phyloP scores from a whole-genome alignment of 2,113 vertebrate genomes.

The Benthochromis sp. region DNA sequence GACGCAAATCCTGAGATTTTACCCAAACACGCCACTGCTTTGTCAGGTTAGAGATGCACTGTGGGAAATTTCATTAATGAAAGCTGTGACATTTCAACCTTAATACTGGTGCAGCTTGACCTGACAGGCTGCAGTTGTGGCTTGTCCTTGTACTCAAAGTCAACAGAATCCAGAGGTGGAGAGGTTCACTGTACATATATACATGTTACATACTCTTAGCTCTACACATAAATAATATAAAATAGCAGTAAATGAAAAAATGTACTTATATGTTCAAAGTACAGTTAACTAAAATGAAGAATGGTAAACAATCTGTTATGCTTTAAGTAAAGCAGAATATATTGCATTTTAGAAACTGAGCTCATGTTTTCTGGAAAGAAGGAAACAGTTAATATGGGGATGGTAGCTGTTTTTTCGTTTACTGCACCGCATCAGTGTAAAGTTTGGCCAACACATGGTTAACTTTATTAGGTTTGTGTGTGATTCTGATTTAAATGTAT shows the following conservation, averaged over 20 bases:
- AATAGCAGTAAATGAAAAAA: background rate
- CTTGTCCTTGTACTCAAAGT: background rate
- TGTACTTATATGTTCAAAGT: background rate
- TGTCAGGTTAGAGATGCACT: background rate
- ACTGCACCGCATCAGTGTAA: background rate
- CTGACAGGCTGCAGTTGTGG: slow-evolving; percentile 11
- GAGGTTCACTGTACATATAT: background rate
- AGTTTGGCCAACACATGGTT: background rate
- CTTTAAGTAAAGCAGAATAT: background rate
- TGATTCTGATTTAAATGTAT: background rate
- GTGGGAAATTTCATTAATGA: slow-evolving; percentile 32
- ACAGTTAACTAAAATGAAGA: background rate
- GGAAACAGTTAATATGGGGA: background rate
- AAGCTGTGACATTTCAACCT: slow-evolving; percentile 12
- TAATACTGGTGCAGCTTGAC: background rate
- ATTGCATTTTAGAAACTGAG: background rate
- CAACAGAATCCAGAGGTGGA: background rate
- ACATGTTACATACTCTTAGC: background rate
- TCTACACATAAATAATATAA: background rate
- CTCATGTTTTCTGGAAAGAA: background rate
- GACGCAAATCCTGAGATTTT: slow-evolving; percentile 35
- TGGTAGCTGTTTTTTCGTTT: background rate
- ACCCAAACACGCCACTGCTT: slow-evolving; percentile 11
- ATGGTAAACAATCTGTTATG: background rate
- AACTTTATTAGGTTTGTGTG: background rate